Evolutionary conservation across 2,888 invertebrate species (phyloP), one percentile per base, ranked within the genome.

Genomic region (Tiphia femorata): DNA sequence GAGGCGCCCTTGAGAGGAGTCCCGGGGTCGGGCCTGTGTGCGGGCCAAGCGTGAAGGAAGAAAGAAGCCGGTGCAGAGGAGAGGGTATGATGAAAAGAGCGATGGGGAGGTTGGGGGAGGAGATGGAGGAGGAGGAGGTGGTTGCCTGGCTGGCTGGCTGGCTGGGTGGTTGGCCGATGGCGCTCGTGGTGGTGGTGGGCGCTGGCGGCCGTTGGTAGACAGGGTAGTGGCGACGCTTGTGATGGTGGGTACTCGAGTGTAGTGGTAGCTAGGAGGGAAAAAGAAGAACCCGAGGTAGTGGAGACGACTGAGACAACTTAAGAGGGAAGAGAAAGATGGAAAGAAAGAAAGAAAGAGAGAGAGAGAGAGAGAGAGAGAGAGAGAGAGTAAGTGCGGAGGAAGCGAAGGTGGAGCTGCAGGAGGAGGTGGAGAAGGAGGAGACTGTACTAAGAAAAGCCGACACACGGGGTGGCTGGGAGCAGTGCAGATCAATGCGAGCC

Each of bases 361-460:
- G 48, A 54, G 55, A 50, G 49, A 51, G 51, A 52, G 52, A 49
- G 53, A 49, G 54, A 43, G 29, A 19, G 30, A 44, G 43, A 29
- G 43, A 19, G 21, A 8, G 12, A 12, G 8, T 3, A 6, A 4
- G 33, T 4, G 25, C 33, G 6, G 63, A 50, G 60, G 67, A 56
- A 61, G 64, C 58, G 58, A 58, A 54, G 67, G 64, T 43, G 55
- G 58, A 20, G 53, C 57, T 35, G 56, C 54, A 53, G 57, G 40
- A 52, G 41, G 49, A 59, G 40, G 61, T 43, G 61, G 57, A 49
- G 44, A 67, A 54, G 53, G 63, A 66, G 62, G 63, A 64, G 72
- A 74, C 67, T 64, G 70, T 69, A 72, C 70, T 66, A 73, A 77
- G 77, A 72, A 73, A 73, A 77, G 75, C 69, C 71, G 77, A 75